Conservation (phyloP, 2,888 invertebrate genomes). For the Masnerella sp. region DNA sequence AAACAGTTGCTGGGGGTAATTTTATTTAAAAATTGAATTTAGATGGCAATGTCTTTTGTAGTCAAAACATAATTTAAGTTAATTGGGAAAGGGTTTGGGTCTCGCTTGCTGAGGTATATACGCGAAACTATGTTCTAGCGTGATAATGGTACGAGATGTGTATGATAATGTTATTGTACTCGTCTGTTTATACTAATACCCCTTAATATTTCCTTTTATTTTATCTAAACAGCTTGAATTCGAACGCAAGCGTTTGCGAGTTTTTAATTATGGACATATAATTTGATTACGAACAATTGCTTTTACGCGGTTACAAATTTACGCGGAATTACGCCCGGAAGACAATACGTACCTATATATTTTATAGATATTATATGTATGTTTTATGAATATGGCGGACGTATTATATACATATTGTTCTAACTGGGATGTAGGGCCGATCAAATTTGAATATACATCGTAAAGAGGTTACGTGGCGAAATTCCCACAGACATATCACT, state of each 20-base stretch:
- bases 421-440: constrained; percentile 12
- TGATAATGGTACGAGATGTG: constrained; percentile 32
- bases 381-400: constrained; percentile 9
- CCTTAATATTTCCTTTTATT: constrained; percentile 33
- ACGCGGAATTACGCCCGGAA: constrained; percentile 2
- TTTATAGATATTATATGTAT: constrained; percentile 23
- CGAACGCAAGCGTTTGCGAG: constrained; percentile 1
- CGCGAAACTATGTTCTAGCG: constrained; percentile 16
- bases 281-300: constrained; percentile 8
- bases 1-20: no score
- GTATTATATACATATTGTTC: constrained; percentile 14
- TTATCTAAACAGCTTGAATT: constrained; percentile 25
- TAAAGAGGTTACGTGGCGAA: constrained; percentile 5
- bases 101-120: constrained; percentile 7
- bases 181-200: constrained; percentile 35
- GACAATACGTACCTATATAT: constrained; percentile 8
- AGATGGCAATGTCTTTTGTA: constrained; percentile 11
- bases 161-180: constrained; percentile 41
- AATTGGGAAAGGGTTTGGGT: constrained; percentile 21
- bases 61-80: constrained; percentile 26
- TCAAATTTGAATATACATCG: constrained; percentile 16
- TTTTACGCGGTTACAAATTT: constrained; percentile 3
- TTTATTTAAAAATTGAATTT: no score
- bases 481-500: not conserved
- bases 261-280: constrained; percentile 12